A percentile compares a stretch with the other conserved stretches of the same genome.
Evolutionary conservation across 2,113 vertebrate species (phyloP).

Genomic region (Channa maculata): DNA sequence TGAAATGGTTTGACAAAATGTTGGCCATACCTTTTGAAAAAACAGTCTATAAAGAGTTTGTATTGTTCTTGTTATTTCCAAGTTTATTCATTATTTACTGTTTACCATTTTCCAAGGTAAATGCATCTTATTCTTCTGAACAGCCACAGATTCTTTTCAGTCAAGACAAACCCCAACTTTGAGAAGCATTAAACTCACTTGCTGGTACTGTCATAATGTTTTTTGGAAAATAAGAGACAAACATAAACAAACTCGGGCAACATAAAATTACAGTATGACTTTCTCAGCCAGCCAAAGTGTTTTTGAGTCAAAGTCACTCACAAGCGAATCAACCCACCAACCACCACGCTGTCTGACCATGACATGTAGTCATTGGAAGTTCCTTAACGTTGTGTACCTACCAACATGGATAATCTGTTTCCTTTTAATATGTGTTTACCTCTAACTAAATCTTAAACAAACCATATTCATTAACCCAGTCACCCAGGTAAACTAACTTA

Average conservation of each 20-base stretch:
- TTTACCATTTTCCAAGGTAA: background rate
- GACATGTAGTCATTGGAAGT: background rate
- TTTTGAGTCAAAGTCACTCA: no score
- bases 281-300: background rate
- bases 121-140: background rate
- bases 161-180: background rate
- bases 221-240: no score
- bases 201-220: no score
- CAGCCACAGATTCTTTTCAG: background rate
- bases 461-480: background rate
- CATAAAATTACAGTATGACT: background rate
- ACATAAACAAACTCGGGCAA: background rate
- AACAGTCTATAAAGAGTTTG: background rate
- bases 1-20: background rate
- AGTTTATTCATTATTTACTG: background rate
- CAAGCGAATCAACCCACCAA: no score
- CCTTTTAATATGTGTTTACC: background rate
- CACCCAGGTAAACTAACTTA: no score
- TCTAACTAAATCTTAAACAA: background rate
- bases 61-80: background rate
- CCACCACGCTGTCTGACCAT: background rate
- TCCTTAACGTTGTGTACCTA: background rate
- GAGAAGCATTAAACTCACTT: background rate
- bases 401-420: no score
- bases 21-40: constrained; percentile 8